Base-by-base conservation (phyloP, 2,797 vertebrate genomes). In the Rhinatrema bivittatum region DNA sequence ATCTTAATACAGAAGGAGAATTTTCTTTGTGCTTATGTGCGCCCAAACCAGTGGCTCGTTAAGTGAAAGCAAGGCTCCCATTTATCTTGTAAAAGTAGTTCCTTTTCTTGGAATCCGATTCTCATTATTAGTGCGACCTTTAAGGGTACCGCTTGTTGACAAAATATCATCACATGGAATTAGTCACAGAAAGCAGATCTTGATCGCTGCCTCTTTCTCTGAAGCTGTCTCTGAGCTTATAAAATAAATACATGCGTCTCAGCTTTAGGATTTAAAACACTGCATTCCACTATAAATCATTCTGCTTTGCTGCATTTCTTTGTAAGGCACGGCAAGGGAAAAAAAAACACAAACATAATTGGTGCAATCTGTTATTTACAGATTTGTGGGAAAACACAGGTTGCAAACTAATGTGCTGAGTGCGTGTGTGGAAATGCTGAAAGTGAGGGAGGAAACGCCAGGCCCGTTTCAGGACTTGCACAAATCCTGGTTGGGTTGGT, bases 281-380 rank as follows among this genome's bases (percentile, higher is more conserved):
- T 37, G 17, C 32, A 35, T 60, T 74, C 57, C 53, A 35, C 47
- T 60, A 51, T 70, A 76, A 75, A 65, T 67, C 65, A 65, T 56
- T 24, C 32, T 31, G 47, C 33, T 14, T 39, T 27, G 39, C 50
- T 68, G 50, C 51, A 50, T 63, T 76, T 65, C 56, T 54, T 65
- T 73, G 70, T 59, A 67, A 65, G 67, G 51, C 40, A 42, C 2
- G 26, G 42, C 49, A 57, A 43, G n/a, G n/a, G n/a, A n/a, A n/a
- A n/a, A n/a, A 40, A 45, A 57, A 68, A 58, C 48, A 40, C 42
- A 46, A 61, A 41, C 29, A 15, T 71, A 73, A 82, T 63, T 76
- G 60, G 47, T 61, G 27, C 60, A 68, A 69, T 72, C 56, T 70
- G 53, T 60, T 74, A 64, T 70, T 76, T 68, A 68, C 53, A 74